Base-by-base conservation (phyloP, 2,113 vertebrate genomes). In the Zonotrichia leucophrys region DNA sequence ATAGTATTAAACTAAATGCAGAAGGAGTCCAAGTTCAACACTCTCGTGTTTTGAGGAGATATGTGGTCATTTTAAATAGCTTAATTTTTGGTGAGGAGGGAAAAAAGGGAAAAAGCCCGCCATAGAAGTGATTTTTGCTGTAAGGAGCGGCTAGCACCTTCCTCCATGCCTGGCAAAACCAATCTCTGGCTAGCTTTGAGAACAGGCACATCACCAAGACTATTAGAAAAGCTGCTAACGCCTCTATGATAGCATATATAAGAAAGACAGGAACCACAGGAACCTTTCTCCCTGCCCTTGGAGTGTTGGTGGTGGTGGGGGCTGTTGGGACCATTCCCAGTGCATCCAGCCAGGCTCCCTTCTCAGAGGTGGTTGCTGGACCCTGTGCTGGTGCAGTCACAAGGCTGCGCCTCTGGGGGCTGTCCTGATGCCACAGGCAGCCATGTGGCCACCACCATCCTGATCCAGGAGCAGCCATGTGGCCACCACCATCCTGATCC, bases 11-110 rank as follows among this genome's bases (percentile, higher is more conserved):
- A 98, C 78, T 98, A 95, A 96, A 99, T 99, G 77, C 97, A 92
- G 44, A 95, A 98, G 55, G 96, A 95, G 7, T 97, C 98, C 0
- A 96, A 97, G 59, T 98, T 98, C 18, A 77, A 97, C 62, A 98
- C 98, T 5, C 97, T 99, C 47, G 96, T 99, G 94, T 99, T 99
- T 95, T 99, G 98, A 74, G 99, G 99, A 8, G 99, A 99, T 95
- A 99, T 27, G 23, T 21, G 31, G 17, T 56, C 12, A 23, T 44
- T 56, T 28, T 15, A n/a, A 44, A 56, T 21, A 74, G 53, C 8
- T 16, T 74, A 13, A 3, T 6, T 56, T 73, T 46, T 35, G 41
- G 5, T 27, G 18, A 44, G 24, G 9, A 58, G 14, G 18, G 13
- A 12, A 35, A 11, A 52, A 44, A 44, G 10, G 13, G 18, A 16